Evolutionary conservation across 92 coral and sea anemone genomes (phyloP).

Genomic region (Zoanthus gigantus): DNA sequence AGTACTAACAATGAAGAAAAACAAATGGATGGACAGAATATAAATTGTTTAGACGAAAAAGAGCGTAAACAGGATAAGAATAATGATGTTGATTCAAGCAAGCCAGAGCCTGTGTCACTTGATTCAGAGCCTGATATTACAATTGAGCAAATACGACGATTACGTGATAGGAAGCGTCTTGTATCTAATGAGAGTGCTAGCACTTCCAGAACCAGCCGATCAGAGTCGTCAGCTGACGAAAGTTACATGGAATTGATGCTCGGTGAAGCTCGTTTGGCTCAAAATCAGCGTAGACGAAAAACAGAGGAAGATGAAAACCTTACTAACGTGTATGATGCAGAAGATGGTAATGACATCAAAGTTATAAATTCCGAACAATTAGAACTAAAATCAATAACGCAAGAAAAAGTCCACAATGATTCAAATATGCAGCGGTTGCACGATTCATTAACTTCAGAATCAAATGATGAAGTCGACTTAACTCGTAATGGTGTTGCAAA

Average conservation of each 20-base stretch:
- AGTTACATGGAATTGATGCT: constrained; percentile 39
- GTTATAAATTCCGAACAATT: background rate
- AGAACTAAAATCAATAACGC: background rate
- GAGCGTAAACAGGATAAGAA: background rate
- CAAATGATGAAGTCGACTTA: background rate
- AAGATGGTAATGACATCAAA: background rate
- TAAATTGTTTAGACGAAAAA: background rate
- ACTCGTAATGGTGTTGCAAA: background rate
- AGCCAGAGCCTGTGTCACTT: background rate
- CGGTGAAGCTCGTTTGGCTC: constrained; percentile 35
- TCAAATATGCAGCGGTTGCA: background rate
- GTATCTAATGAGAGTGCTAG: constrained; percentile 10
- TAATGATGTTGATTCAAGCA: background rate
- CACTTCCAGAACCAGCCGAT: constrained; percentile 25
- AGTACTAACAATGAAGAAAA: background rate
- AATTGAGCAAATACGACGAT: constrained; percentile 24
- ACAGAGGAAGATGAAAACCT: constrained; percentile 5
- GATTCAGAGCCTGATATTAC: constrained; percentile 3
- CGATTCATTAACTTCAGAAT: background rate
- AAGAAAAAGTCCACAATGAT: background rate
- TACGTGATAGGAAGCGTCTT: constrained; percentile 25
- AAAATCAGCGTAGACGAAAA: constrained; percentile 18
- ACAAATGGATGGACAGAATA: background rate
- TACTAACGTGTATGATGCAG: background rate
- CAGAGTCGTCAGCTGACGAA: constrained; percentile 39